These are phyloP conservation scores for Lipophrys pholis DNA, from an alignment of 2,113 vertebrate genomes.

Conservation along the genomic window DNA sequence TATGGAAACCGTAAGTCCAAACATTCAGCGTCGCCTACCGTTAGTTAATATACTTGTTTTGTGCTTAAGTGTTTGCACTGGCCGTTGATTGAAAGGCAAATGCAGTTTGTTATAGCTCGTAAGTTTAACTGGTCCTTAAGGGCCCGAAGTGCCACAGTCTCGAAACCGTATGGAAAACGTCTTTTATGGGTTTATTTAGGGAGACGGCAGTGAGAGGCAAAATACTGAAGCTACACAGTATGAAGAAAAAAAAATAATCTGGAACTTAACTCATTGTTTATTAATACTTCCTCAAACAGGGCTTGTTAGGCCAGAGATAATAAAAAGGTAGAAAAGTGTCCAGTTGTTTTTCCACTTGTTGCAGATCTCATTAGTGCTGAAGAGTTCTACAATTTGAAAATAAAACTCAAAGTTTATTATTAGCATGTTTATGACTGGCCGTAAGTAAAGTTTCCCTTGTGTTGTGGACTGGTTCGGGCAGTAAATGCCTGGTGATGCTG, in stretches of 20 bases:
- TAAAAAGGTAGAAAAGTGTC: not conserved
- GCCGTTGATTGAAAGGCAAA: slow-evolving; percentile 62
- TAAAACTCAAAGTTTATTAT: slow-evolving; percentile 35
- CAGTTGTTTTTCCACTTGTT: slow-evolving; percentile 6
- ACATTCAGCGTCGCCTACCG: slow-evolving; percentile 66
- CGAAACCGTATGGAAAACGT: slow-evolving; percentile 52
- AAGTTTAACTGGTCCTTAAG: slow-evolving; percentile 63
- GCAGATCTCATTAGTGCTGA: not conserved
- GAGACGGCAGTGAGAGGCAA: not conserved
- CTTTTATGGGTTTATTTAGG: slow-evolving; percentile 50
- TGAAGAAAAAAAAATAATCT: not conserved
- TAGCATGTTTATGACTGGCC: slow-evolving; percentile 34
- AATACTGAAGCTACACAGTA: slow-evolving; percentile 14
- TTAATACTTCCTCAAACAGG: not conserved
- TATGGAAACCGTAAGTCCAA: slow-evolving; percentile 63
- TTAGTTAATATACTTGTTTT: slow-evolving; percentile 59
- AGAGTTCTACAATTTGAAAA: slow-evolving; percentile 2
- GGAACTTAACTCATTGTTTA: not conserved
- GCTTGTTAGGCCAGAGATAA: not conserved
- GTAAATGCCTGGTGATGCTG: slow-evolving; percentile 55
- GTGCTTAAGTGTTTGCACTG: slow-evolving; percentile 65
- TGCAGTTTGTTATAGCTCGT: slow-evolving; percentile 70
- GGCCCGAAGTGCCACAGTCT: slow-evolving; percentile 32
- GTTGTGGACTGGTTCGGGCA: slow-evolving; percentile 41
- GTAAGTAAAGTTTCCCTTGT: slow-evolving; percentile 40